Evolutionary conservation across 2,888 invertebrate genomes (phyloP).

Genomic region (Acanthococcus lagerstroemiae): DNA sequence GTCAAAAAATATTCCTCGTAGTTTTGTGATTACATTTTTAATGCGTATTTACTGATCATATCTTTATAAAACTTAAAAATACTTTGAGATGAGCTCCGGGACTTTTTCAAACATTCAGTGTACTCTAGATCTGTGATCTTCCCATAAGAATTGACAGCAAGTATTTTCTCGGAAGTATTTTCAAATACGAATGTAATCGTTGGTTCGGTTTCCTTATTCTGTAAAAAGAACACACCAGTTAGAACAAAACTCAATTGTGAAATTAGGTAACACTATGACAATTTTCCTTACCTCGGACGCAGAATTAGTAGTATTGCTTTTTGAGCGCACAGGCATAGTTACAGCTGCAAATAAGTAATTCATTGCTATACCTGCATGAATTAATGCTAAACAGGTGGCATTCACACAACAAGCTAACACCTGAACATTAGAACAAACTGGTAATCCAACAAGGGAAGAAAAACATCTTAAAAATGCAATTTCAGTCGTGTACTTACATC

Average conservation of each 20-base stretch:
- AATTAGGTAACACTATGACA: too few relatives aligned
- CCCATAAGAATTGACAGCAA: conserved; percentile 17
- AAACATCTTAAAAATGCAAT: background rate
- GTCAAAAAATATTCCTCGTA: too few relatives aligned
- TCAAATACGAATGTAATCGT: conserved; percentile 16
- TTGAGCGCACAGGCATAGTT: conserved; percentile 43
- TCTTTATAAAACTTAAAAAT: conserved; percentile 68
- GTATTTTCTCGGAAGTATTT: conserved; percentile 21
- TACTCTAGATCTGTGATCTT: conserved; percentile 41
- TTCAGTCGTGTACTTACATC: conserved; percentile 49
- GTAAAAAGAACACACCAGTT: background rate
- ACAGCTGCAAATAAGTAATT: conserved; percentile 70
- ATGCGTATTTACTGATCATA: conserved; percentile 46
- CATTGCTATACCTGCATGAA: conserved; percentile 76
- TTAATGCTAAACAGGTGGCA: conserved; percentile 67
- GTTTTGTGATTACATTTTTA: conserved; percentile 23
- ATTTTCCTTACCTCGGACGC: too few relatives aligned
- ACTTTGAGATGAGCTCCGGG: conserved; percentile 57
- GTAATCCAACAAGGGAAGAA: conserved; percentile 3
- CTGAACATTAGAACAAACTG: conserved; percentile 43
- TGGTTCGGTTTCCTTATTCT: conserved; percentile 6
- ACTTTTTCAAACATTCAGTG: conserved; percentile 53
- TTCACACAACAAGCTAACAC: conserved; percentile 71
- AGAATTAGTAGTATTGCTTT: background rate
- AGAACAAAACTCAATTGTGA: too few relatives aligned